Conservation (phyloP, 1,140 invertebrate species). For the Druon quercuslanigerum region DNA sequence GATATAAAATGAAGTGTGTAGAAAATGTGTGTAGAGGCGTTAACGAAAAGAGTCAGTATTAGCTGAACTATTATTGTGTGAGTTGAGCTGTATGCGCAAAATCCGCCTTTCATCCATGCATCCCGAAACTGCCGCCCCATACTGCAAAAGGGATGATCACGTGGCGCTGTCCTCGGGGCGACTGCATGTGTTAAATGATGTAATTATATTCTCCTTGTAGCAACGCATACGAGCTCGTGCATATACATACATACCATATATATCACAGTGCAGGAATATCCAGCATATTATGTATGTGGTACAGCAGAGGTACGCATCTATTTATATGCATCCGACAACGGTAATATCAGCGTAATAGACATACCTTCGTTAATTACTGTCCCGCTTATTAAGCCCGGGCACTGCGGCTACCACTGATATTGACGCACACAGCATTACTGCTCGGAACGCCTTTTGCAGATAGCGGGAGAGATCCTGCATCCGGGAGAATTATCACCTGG, state of each 20-base stretch:
- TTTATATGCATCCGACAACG: conserved; percentile 50
- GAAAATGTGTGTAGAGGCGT: too few species aligned
- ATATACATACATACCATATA: conserved; percentile 27
- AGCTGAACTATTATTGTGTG: neutral
- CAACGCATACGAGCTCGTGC: neutral
- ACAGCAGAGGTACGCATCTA: conserved; percentile 37
- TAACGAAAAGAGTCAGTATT: neutral
- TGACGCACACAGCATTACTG: conserved; percentile 6
- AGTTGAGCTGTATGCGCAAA: neutral
- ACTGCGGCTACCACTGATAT: conserved; percentile 16
- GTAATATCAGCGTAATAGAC: conserved; percentile 59
- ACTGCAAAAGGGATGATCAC: too few species aligned
- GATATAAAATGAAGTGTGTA: too few species aligned
- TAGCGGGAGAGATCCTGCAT: conserved; percentile 4
- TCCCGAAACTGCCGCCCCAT: too few species aligned
- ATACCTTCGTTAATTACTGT: conserved; percentile 65
- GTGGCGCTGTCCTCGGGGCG: neutral
- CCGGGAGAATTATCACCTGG: conserved; percentile 11
- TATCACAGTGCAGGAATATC: conserved; percentile 8
- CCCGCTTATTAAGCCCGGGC: conserved; percentile 57
- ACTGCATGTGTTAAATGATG: conserved; percentile 53
- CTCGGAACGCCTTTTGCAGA: neutral
- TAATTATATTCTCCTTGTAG: conserved; percentile 58
- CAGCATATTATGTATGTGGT: conserved; percentile 28
- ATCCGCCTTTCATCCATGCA: neutral